Conservation (phyloP, 2,113 vertebrate genomes). For the Copsychus sechellarum region DNA sequence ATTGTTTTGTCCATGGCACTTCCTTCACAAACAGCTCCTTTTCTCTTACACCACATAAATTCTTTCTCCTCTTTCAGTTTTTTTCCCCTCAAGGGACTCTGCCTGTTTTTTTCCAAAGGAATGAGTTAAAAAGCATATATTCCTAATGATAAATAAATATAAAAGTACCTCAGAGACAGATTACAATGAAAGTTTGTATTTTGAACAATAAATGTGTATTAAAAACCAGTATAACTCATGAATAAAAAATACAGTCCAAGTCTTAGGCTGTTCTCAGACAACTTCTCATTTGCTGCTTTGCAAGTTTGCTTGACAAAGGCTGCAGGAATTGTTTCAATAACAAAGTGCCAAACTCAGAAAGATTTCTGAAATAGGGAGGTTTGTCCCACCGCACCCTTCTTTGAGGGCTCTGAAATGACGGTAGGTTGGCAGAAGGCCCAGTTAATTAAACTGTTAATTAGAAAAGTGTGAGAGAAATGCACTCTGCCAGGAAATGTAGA, state of each 20-base stretch:
- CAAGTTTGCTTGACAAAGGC: background rate
- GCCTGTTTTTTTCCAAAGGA: background rate
- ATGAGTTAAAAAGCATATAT: background rate
- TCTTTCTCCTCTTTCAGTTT: background rate
- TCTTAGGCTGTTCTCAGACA: background rate
- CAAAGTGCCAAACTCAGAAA: background rate
- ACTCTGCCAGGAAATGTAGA: background rate
- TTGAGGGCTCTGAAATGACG: background rate
- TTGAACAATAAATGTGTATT: background rate
- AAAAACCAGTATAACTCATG: background rate
- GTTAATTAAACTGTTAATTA: conserved; percentile 41
- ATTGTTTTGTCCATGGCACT: background rate
- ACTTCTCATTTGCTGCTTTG: background rate
- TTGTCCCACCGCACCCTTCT: background rate
- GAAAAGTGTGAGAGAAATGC: conserved; percentile 11
- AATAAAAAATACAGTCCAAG: background rate
- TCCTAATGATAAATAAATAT: background rate
- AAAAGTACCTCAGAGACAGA: background rate
- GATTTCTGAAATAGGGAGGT: background rate
- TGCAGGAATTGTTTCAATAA: background rate
- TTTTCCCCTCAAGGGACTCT: background rate
- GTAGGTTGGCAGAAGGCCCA: conserved; percentile 3
- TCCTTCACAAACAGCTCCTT: background rate
- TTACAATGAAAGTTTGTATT: background rate
- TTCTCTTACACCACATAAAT: background rate